Conservation (phyloP, 1,140 invertebrate genomes). For the Magallana ariakensis region DNA sequence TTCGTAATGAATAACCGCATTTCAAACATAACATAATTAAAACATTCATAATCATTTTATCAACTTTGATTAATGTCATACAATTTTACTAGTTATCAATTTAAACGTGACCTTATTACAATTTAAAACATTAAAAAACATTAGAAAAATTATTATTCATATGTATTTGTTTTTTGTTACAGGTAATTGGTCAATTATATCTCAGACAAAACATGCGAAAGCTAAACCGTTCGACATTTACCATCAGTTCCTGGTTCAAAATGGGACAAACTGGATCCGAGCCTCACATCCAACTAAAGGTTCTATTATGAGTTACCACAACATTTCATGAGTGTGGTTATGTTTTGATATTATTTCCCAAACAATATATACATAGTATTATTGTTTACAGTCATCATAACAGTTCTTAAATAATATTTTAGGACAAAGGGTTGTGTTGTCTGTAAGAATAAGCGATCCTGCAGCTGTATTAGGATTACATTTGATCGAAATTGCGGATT, state of each 20-base stretch:
- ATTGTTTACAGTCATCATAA: too few relatives aligned
- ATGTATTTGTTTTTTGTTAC: neutral
- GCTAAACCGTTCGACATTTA: neutral
- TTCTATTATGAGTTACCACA: neutral
- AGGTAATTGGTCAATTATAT: neutral
- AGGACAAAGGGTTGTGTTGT: neutral
- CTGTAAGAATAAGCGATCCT: neutral
- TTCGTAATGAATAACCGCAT: too few relatives aligned
- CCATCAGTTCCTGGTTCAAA: slow-evolving; percentile 1
- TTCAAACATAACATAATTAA: too few relatives aligned
- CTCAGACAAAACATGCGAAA: neutral
- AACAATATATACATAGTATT: too few relatives aligned
- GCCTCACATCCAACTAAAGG: neutral
- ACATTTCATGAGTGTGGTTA: neutral
- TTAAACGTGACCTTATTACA: too few relatives aligned
- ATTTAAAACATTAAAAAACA: too few relatives aligned
- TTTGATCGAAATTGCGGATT: neutral
- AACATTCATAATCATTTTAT: too few relatives aligned
- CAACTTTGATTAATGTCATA: too few relatives aligned
- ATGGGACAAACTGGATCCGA: neutral
- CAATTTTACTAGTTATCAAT: too few relatives aligned
- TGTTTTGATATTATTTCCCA: neutral
- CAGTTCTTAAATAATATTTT: neutral
- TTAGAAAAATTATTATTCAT: neutral
- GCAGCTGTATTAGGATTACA: neutral